phyloP scores from a whole-genome alignment of 2,888 invertebrate species.

The Spialia ferax region DNA sequence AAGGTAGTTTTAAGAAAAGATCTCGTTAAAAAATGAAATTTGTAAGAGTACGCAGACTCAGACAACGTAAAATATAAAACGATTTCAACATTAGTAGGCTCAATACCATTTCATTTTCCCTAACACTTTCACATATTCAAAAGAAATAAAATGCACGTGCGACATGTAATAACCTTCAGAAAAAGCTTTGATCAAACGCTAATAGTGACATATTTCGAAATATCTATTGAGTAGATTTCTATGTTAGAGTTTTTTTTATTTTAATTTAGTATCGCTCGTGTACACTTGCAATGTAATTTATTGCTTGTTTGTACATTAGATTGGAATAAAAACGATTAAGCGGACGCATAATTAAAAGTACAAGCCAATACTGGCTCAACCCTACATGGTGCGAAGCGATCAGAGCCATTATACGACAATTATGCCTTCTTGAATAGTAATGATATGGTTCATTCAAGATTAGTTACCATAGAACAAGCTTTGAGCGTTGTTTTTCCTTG shows the following conservation, averaged over 20 bases:
- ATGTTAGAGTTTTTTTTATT: constrained; percentile 3
- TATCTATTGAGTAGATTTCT: constrained; percentile 18
- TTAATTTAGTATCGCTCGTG: not conserved
- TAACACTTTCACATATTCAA: constrained; percentile 20
- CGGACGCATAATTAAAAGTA: constrained; percentile 27
- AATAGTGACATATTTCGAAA: constrained; percentile 12
- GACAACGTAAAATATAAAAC: too few relatives aligned
- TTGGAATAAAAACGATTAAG: constrained; percentile 17
- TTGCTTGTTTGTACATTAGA: constrained; percentile 15
- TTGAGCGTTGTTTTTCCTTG: not conserved
- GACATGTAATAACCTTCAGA: not conserved
- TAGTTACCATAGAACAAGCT: constrained; percentile 12
- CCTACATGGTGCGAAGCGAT: constrained; percentile 28
- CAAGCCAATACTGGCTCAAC: constrained; percentile 23
- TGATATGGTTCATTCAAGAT: constrained; percentile 14
- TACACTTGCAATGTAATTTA: constrained; percentile 27
- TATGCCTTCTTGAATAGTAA: constrained; percentile 32
- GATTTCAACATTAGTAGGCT: constrained; percentile 1
- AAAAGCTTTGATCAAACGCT: constrained; percentile 19
- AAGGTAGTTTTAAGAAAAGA: too few relatives aligned
- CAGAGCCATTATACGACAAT: constrained; percentile 34
- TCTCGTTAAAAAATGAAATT: too few relatives aligned
- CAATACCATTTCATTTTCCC: not conserved
- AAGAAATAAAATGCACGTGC: constrained; percentile 13
- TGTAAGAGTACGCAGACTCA: too few relatives aligned